Base-by-base conservation (phyloP, 2,797 vertebrate species). In the Aplochiton taeniatus region DNA sequence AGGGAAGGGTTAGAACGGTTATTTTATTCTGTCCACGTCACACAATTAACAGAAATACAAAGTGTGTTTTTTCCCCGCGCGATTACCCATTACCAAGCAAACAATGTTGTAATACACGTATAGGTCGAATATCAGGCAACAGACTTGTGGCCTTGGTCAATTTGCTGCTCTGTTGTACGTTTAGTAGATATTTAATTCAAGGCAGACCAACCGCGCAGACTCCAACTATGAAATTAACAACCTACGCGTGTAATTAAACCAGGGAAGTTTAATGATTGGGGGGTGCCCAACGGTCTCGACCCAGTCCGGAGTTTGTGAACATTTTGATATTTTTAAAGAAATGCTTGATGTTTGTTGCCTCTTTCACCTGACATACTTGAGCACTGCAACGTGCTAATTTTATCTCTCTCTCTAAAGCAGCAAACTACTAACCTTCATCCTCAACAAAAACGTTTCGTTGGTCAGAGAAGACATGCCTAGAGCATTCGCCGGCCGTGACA, bases 191-290 rank as follows among this genome's bases (percentile, higher is more conserved):
- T 81, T 73, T 79, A 76, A 84, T 78, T 69, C 57, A n/a, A 65
- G 63, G 73, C 77, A 80, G 79, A 83, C 81, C 20, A 68, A 77
- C 68, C 77, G 71, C 41, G 70, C 72, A 75, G 77, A 81, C 87
- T 87, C 81, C 79, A 74, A 64, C 82, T 73, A 69, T 87, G 83
- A 87, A 78, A 72, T 89, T 85, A 87, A 89, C 83, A 80, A 59
- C 84, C 82, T 80, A 64, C 58, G 45, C 74, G 82, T 67, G 65
- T 78, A 83, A 89, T 88, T 85, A 87, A 87, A 86, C 75, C 72
- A 69, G 77, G 69, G 73, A 74, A 48, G 79, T 70, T 78, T 70
- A 80, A 82, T 71, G 79, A 77, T 13, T 62, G 65, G 43, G 11
- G 61, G 20, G 43, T 18, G 61, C 4, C 57, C 16, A 74, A 66